Base-by-base conservation (phyloP, 2,888 invertebrate species). In the Pollenia griseotomentosa region DNA sequence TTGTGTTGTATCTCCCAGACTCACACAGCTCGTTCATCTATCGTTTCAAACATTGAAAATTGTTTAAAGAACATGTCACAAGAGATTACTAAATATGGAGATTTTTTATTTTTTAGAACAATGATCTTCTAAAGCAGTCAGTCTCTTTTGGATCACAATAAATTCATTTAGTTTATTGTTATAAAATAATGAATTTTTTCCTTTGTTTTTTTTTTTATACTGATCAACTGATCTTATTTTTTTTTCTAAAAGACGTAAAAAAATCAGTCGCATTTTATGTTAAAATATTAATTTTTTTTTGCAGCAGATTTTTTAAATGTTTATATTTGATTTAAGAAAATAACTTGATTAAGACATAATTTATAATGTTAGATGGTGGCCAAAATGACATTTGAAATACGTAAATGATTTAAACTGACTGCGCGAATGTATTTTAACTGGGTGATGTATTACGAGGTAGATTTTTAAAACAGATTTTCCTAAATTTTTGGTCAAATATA, bases 51-150 rank as follows among this genome's bases (percentile, higher is more conserved):
- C 57, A 78, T 68, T 78, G 68, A 68, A 84, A 44, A 55, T 59
- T 79, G 66, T 33, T 79, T 68, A 61, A 42, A 75, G 71, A 85
- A 82, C 82, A 82, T 85, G 82, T 85, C 85, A 78, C 82, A 82
- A 73, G 53, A 68, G 85, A 78, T 82, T 75, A 75, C 82, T 82
- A 75, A 59, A 74, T 57, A 81, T 65, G 81, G 66, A 16, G 59
- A 61, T 40, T 77, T 55, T 63, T 14, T 44, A 12, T 16, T 70
- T 53, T 53, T 46, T 48, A 57, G 55, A 68, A 70, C 70, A 63
- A 70, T 74, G 80, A 80, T 85, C 70, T 48, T 75, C 75, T 48
- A 63, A 42, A 51, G 14, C 48, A 14, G 61, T 61, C 42, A 33
- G 33, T 33, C 33, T 33, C 19, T 19, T 66, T 66, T 74, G 14